Percentiles rank a stretch among this genome's conserved stretches.
Evolutionary conservation across 2,113 vertebrate genomes (phyloP).

Genomic region (Gorsachius goisagi): DNA sequence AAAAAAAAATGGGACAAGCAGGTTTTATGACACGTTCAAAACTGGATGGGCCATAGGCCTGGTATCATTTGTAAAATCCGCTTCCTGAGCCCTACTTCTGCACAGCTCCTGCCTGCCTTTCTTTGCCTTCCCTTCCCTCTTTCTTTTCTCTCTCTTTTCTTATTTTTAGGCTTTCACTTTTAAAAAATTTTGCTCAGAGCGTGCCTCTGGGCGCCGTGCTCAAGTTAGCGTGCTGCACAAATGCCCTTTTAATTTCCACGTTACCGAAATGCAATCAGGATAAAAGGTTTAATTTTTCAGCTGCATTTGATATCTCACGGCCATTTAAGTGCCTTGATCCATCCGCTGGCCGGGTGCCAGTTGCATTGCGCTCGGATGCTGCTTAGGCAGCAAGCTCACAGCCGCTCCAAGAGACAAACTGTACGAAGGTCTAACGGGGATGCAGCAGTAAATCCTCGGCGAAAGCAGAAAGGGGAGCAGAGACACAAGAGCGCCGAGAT

Average conservation of each 20-base stretch:
- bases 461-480: neutral
- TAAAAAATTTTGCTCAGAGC: rapidly evolving
- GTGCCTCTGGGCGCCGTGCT: neutral
- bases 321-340: neutral
- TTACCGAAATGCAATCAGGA: neutral
- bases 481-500: rapidly evolving
- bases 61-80: rapidly evolving
- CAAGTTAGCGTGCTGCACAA: neutral
- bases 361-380: neutral
- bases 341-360: neutral
- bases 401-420: neutral
- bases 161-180: neutral
- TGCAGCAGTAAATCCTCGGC: neutral
- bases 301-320: neutral
- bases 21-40: neutral
- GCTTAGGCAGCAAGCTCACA: neutral
- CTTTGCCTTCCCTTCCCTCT: too few species aligned
- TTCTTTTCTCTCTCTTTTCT: neutral
- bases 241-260: neutral
- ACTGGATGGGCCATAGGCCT: rapidly evolving
- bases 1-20: neutral
- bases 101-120: neutral
- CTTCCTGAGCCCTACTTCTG: rapidly evolving
- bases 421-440: neutral
- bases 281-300: constrained; percentile 19